Evolutionary conservation across 2,888 invertebrate species (phyloP).

Genomic region (Drosophila niveifrons): DNA sequence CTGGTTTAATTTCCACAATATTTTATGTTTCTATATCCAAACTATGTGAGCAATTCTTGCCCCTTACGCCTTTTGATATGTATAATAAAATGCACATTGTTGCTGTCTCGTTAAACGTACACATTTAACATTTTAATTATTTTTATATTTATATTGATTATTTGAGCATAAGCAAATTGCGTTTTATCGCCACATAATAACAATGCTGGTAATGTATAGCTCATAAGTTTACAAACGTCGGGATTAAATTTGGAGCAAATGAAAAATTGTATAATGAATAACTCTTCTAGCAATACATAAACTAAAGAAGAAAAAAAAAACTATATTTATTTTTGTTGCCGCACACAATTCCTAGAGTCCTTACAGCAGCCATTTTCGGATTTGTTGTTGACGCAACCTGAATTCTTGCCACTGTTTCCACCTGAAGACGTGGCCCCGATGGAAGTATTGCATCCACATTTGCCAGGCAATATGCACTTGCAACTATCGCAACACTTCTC

Average conservation of each 20-base stretch:
- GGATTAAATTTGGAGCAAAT: slow-evolving; percentile 56
- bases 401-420: slow-evolving; percentile 47
- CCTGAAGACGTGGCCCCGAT: slow-evolving; percentile 14
- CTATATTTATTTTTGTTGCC: slow-evolving; percentile 33
- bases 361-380: slow-evolving; percentile 27
- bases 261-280: slow-evolving; percentile 45
- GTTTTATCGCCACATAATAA: slow-evolving; percentile 55
- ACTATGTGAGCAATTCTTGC: slow-evolving; percentile 42
- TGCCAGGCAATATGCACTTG: slow-evolving; percentile 74
- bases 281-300: slow-evolving; percentile 41
- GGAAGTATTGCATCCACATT: slow-evolving; percentile 53
- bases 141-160: not conserved
- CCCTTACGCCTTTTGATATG: slow-evolving; percentile 52
- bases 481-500: slow-evolving; percentile 81
- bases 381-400: not conserved
- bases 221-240: slow-evolving; percentile 39
- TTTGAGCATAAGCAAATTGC: slow-evolving; percentile 22
- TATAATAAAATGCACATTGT: slow-evolving; percentile 66
- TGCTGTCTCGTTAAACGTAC: slow-evolving; percentile 65
- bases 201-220: slow-evolving; percentile 73
- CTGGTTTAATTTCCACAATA: slow-evolving; percentile 58
- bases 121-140: slow-evolving; percentile 37
- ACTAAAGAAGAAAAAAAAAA: slow-evolving; percentile 30
- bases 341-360: slow-evolving; percentile 32
- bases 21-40: slow-evolving; percentile 6